Conservation (phyloP, 2,888 invertebrate genomes). For the Abscondita cerata region DNA sequence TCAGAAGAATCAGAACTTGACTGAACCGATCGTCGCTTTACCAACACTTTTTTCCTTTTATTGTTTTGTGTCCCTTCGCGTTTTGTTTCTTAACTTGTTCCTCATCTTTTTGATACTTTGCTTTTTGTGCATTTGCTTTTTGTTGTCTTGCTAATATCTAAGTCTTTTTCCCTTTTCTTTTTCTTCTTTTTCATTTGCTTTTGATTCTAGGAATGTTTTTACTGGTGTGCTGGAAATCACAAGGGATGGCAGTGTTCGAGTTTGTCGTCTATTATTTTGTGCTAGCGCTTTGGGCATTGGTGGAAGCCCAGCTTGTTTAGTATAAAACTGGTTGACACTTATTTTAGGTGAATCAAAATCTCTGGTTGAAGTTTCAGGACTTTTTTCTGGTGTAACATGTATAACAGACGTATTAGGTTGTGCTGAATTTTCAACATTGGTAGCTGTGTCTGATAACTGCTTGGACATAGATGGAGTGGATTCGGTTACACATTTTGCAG, state of each 20-base stretch:
- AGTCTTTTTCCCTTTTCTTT: not conserved
- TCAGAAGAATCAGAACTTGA: not conserved
- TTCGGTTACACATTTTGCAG: too few species aligned
- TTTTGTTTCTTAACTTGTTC: not conserved
- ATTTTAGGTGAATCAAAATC: not conserved
- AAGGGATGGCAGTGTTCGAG: not conserved
- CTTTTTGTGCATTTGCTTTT: too few species aligned
- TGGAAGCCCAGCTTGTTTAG: not conserved
- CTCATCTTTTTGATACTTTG: not conserved
- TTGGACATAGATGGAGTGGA: too few species aligned
- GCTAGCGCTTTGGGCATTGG: not conserved
- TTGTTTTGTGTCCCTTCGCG: not conserved
- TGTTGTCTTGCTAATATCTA: not conserved
- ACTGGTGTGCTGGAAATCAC: not conserved
- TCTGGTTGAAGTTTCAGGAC: not conserved
- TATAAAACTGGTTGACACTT: not conserved
- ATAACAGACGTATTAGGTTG: not conserved
- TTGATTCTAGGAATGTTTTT: not conserved
- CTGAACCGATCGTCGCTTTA: not conserved
- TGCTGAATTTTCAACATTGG: not conserved
- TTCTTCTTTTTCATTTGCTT: not conserved
- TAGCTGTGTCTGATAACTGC: too few species aligned
- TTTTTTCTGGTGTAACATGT: not conserved
- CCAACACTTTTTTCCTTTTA: not conserved
- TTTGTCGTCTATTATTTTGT: not conserved